Percentiles rank a stretch among this genome's conserved stretches.
These are phyloP conservation scores for Keiferia lycopersicella DNA, from an alignment of 2,888 invertebrate genomes.

Conservation along the genomic window DNA sequence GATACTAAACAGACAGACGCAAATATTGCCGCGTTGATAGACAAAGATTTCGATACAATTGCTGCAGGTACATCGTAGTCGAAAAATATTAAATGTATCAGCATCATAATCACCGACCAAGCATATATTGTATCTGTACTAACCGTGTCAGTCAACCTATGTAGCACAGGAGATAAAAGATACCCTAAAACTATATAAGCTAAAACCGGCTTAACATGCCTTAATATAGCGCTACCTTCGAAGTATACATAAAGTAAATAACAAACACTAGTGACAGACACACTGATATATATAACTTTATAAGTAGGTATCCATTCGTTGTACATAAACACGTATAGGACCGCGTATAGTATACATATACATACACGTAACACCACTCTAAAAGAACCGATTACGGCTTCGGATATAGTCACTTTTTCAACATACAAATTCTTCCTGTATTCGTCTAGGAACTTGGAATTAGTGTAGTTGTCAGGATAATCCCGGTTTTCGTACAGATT, in stretches of 20 bases:
- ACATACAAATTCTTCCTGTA: slow-evolving; percentile 91
- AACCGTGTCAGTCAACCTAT: slow-evolving; percentile 97
- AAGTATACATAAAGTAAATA: slow-evolving; percentile 82
- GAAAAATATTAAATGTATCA: slow-evolving; percentile 93
- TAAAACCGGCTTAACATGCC: slow-evolving; percentile 88
- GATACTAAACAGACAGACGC: slow-evolving; percentile 97
- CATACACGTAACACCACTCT: slow-evolving; percentile 91
- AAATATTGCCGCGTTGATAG: slow-evolving; percentile 96
- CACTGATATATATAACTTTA: slow-evolving; percentile 81
- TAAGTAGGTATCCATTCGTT: slow-evolving; percentile 85
- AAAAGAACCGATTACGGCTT: slow-evolving; percentile 89
- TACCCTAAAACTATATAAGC: slow-evolving; percentile 94
- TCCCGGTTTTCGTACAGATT: slow-evolving; percentile 93
- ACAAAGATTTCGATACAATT: slow-evolving; percentile 94
- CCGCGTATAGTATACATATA: slow-evolving; percentile 86
- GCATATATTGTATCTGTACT: slow-evolving; percentile 99
- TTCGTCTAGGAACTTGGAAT: slow-evolving; percentile 91
- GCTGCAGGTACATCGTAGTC: slow-evolving; percentile 95
- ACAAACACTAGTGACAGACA: slow-evolving; percentile 79
- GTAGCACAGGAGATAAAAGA: slow-evolving; percentile 93
- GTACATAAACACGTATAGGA: slow-evolving; percentile 87
- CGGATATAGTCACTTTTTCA: slow-evolving; percentile 85
- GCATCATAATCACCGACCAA: slow-evolving; percentile 92
- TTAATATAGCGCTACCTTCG: slow-evolving; percentile 55
- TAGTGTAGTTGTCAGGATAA: slow-evolving; percentile 96